These are phyloP conservation scores for Ophiothrix spiculata DNA, from an alignment of 35 echinoderm and acorn worm genomes.

Conservation along the genomic window DNA sequence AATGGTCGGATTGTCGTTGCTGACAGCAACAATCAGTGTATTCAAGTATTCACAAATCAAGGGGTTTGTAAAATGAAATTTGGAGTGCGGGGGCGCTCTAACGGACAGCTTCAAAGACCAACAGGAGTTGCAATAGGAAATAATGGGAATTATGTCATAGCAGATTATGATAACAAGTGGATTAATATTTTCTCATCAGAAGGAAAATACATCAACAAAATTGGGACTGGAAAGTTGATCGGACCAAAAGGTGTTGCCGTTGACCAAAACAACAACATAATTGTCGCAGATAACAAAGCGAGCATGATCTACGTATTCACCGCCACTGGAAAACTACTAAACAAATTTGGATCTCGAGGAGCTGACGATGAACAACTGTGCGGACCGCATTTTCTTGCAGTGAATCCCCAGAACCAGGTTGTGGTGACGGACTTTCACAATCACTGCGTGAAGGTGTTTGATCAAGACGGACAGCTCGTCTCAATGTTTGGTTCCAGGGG, in stretches of 20 bases:
- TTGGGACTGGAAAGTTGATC: constrained; percentile 83
- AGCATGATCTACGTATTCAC: constrained; percentile 87
- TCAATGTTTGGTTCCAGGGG: constrained; percentile 90
- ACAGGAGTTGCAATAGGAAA: constrained; percentile 72
- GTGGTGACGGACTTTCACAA: constrained; percentile 98
- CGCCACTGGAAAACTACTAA: constrained; percentile 81
- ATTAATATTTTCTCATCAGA: constrained; percentile 79
- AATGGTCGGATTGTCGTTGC: constrained; percentile 76
- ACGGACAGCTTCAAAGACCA: constrained; percentile 84
- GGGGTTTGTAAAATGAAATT: constrained; percentile 74
- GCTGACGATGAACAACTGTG: constrained; percentile 93
- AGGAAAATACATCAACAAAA: constrained; percentile 87
- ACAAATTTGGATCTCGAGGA: constrained; percentile 93
- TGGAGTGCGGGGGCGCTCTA: constrained; percentile 74
- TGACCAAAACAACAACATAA: constrained; percentile 91
- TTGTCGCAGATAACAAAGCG: constrained; percentile 90
- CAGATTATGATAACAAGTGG: constrained; percentile 97
- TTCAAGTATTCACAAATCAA: constrained; percentile 81
- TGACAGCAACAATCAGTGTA: constrained; percentile 91
- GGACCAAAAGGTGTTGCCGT: constrained; percentile 95
- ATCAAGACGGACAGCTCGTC: constrained; percentile 75
- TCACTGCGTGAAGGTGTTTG: constrained; percentile 98
- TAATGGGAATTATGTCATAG: constrained; percentile 77
- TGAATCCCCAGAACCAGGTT: constrained; percentile 78
- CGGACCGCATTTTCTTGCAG: constrained; percentile 90